phyloP scores from a whole-genome alignment of 2,888 invertebrate genomes.

The Opisthograptis luteolata region DNA sequence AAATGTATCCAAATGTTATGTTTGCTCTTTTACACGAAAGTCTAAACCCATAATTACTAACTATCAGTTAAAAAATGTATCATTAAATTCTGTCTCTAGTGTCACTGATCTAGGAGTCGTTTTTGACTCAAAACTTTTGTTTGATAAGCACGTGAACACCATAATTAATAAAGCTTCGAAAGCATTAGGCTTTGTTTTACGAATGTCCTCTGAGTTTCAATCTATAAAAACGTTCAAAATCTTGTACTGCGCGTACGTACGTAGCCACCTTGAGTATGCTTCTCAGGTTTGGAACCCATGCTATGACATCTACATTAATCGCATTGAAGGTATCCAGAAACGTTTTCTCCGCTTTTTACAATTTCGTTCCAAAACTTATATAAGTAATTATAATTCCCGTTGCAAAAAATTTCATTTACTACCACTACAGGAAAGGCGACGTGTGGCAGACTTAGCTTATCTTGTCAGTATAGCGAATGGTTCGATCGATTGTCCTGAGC shows the following conservation, averaged over 20 bases:
- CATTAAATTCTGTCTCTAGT: not conserved
- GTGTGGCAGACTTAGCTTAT: not conserved
- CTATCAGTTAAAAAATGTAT: not conserved
- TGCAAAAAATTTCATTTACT: not conserved
- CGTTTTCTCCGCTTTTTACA: not conserved
- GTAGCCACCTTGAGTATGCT: not conserved
- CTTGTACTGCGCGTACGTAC: conserved; percentile 9
- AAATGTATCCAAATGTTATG: not conserved
- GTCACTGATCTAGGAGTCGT: not conserved
- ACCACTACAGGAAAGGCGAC: not conserved
- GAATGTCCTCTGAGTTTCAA: conserved; percentile 1
- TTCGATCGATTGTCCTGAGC: not conserved
- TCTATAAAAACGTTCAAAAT: conserved; percentile 19
- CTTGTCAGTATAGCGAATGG: not conserved
- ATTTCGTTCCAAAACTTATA: not conserved
- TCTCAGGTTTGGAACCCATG: not conserved
- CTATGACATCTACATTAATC: not conserved
- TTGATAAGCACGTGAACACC: not conserved
- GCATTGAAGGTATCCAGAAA: not conserved
- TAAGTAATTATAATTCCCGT: not conserved
- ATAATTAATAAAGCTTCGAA: not conserved
- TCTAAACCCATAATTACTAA: not conserved
- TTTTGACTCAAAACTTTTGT: not conserved
- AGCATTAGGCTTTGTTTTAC: not conserved
- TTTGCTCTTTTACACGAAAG: not conserved